Evolutionary conservation across 2,113 vertebrate species (phyloP), one percentile per base, ranked within the genome.

Genomic region (Ceratotherium simum): DNA sequence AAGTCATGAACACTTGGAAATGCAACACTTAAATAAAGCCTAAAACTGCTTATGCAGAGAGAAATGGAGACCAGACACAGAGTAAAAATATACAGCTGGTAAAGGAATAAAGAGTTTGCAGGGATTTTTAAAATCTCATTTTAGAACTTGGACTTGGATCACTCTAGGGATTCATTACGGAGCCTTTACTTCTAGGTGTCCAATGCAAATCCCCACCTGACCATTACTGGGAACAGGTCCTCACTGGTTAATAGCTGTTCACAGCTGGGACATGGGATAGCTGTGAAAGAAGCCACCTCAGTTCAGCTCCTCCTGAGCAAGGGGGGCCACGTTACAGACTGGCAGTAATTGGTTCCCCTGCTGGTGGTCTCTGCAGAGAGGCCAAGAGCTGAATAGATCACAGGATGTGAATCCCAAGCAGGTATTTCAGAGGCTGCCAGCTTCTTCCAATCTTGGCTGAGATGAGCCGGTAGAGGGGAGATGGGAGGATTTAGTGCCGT

Each of bases 1-100:
- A 98, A 99, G 98, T 98, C 98, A 98, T 86, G 98, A 98, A 96
- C 98, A 85, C 98, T 99, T 98, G 98, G 98, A 99, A 99, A 99
- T 98, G 98, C 98, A 97, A 98, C 98, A 98, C 98, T 99, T 99
- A 99, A 99, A 98, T 98, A 99, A 98, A 98, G 98, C 98, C 98
- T 98, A 96, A 98, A 98, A 98, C 97, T 98, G 98, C 98, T 99
- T 98, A 98, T 98, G 98, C 98, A 98, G 98, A 98, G 98, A 98
- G 98, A 98, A 98, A 97, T 54, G 97, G 91, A 98, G 97, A 98
- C 95, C 96, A 98, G 97, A 97, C 97, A 98, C 94, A 82, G 90
- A 97, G 95, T 89, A 97, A 98, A 98, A 96, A 97, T 97, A 96
- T 96, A 97, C 97, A 98, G 91, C 83, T 60, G 51, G 96, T 97